A percentile compares a stretch with the other conserved stretches of the same genome.
Conservation (phyloP, 2,113 vertebrate genomes). For the cat (Felis catus) region F.catus_Fca126_mat1.0 CM031411.1:5236501-5237000, state of each 20-base stretch:
- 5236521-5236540: accelerated
- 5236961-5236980: accelerated
- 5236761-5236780: too few species aligned
- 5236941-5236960: neutral
- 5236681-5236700: neutral
- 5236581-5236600: too few species aligned
- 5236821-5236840: neutral
- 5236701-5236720: neutral
- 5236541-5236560: too few species aligned
- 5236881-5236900: accelerated
- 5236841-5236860: neutral
- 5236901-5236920: neutral
- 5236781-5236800: too few species aligned
- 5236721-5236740: neutral
- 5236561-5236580: too few species aligned
- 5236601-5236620: too few species aligned
- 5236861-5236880: accelerated
- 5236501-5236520: accelerated
- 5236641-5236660: neutral
- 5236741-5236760: too few species aligned
- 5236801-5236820: accelerated
- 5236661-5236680: accelerated
- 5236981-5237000: neutral
- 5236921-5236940: accelerated
- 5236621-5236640: too few species aligned